Evolutionary conservation across 2,888 invertebrate genomes (phyloP), one percentile per base, ranked within the genome.

Genomic region (Drosophila siamana): DNA sequence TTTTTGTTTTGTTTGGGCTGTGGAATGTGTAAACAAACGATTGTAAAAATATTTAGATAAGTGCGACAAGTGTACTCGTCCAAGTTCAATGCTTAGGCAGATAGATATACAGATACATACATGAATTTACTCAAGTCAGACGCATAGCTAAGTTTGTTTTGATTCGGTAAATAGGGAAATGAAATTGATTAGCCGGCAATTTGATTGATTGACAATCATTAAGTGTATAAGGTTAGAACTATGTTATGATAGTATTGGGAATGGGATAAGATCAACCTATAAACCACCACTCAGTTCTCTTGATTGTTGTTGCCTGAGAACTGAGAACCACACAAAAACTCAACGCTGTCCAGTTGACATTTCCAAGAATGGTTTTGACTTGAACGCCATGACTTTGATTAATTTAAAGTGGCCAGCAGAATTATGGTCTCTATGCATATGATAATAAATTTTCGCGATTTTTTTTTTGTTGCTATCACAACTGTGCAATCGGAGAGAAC

Each of bases 31-130:
- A 84, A 83, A 85, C 75, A 82, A 75, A 67, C 60, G 78, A 60
- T 61, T 82, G 73, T 68, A 51, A 71, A 72, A 73, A 73, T 73
- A 83, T 80, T 86, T 75, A 73, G 82, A 75, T 76, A 76, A 73
- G 70, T 70, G 72, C 59, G 74, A 83, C 84, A 75, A 72, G 87
- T 84, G 78, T 70, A 62, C 33, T n/a, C 33, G 33, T n/a, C 33
- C 57, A 62, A 56, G 64, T 30, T 47, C 33, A 63, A 63, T 44
- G 15, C n/a, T n/a, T n/a, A n/a, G n/a, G n/a, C n/a, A n/a, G n/a
- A n/a, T n/a, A n/a, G n/a, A n/a, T n/a, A n/a, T n/a, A n/a, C n/a
- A n/a, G n/a, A 36, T 38, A 33, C 2, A 55, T 13, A 40, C 22
- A 13, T 41, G 6, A 59, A 61, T 61, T 48, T n/a, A n/a, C n/a